Evolutionary conservation across 2,888 invertebrate genomes (phyloP).

Genomic region (Petrophora chlorosata): DNA sequence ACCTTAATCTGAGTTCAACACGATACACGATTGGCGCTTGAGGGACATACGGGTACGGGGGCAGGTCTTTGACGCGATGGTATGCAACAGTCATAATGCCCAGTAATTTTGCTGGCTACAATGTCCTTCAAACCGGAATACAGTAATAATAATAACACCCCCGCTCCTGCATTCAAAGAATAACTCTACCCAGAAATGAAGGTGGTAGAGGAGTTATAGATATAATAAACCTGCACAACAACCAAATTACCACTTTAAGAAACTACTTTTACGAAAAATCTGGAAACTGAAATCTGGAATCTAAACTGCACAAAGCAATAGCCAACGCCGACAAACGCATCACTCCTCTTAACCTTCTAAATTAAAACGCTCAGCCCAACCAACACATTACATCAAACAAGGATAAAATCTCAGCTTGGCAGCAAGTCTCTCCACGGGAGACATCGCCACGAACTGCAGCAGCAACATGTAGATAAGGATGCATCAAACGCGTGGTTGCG

Average conservation of each 20-base stretch:
- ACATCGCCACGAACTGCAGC: too few species aligned
- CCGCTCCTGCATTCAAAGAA: not conserved
- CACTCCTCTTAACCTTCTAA: not conserved
- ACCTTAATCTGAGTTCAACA: too few species aligned
- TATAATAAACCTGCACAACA: not conserved
- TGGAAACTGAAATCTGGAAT: too few species aligned
- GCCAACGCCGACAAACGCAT: not conserved
- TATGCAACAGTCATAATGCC: too few species aligned
- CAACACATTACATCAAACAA: not conserved
- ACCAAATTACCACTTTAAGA: not conserved
- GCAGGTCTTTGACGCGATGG: too few species aligned
- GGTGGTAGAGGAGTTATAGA: not conserved
- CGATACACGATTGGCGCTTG: too few species aligned
- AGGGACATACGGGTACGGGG: too few species aligned
- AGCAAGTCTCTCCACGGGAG: too few species aligned
- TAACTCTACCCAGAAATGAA: not conserved
- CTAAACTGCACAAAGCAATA: not conserved
- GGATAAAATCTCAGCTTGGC: not conserved
- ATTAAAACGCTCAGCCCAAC: not conserved
- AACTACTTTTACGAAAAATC: not conserved
- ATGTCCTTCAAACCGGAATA: too few species aligned
- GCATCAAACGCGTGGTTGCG: not conserved
- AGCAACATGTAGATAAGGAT: not conserved
- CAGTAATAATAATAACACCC: too few species aligned
- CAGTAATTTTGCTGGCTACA: too few species aligned